Evolutionary conservation across 2,113 vertebrate species (phyloP).

Genomic region (Trinectes maculatus): DNA sequence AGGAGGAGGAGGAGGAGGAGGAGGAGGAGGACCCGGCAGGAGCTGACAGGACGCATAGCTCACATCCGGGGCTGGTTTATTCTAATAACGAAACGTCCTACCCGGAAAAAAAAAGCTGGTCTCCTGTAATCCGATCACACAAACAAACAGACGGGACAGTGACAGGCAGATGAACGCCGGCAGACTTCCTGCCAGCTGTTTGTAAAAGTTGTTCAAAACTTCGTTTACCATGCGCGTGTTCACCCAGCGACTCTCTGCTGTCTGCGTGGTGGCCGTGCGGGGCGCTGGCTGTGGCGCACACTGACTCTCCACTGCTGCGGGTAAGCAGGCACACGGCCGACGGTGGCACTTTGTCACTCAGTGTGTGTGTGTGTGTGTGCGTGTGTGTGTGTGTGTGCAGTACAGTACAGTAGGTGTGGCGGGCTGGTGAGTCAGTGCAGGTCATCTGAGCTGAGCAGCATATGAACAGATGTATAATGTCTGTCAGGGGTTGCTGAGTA

Average conservation of each 20-base stretch:
- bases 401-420: constrained; percentile 60
- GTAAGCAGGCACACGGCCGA: constrained; percentile 49
- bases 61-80: constrained; percentile 83
- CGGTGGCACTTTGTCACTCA: neutral
- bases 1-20: constrained; percentile 30
- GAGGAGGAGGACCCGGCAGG: constrained; percentile 49
- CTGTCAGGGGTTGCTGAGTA: constrained; percentile 61
- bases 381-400: neutral
- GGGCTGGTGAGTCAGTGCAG: constrained; percentile 47
- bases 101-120: constrained; percentile 74
- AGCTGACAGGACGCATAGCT: constrained; percentile 63
- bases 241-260: neutral
- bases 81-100: constrained; percentile 76
- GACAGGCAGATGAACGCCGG: constrained; percentile 28
- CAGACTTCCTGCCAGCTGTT: no score
- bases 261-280: constrained; percentile 46
- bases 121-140: constrained; percentile 56
- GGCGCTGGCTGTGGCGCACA: constrained; percentile 73
- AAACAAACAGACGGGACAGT: constrained; percentile 47
- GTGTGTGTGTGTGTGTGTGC: constrained; percentile 1
- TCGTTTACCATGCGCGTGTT: constrained; percentile 31
- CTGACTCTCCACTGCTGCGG: constrained; percentile 64
- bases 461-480: constrained; percentile 13
- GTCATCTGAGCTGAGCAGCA: constrained; percentile 54
- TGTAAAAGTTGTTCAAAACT: constrained; percentile 7